These are phyloP conservation scores for Aporophyla lueneburgensis DNA, from an alignment of 2,888 invertebrate species.

Conservation along the genomic window DNA sequence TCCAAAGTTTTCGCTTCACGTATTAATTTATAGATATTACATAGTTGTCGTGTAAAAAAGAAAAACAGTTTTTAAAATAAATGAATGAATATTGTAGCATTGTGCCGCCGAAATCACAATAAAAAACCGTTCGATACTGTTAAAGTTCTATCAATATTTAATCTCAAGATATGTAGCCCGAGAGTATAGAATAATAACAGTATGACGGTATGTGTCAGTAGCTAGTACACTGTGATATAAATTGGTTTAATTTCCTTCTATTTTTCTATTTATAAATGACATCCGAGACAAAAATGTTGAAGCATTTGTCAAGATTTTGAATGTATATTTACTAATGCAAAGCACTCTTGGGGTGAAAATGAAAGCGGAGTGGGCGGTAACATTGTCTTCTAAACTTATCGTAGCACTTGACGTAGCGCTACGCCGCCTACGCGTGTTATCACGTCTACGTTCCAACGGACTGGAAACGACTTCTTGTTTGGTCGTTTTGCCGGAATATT, in stretches of 20 bases:
- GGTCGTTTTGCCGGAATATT: neutral
- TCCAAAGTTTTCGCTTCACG: too few species aligned
- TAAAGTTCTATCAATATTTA: neutral
- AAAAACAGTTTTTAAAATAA: neutral
- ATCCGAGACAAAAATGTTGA: neutral
- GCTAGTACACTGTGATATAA: too few species aligned
- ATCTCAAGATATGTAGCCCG: neutral
- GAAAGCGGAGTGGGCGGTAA: neutral
- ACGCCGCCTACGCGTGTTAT: conserved; percentile 28
- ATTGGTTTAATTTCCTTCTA: neutral
- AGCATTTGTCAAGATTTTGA: neutral
- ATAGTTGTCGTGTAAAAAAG: too few species aligned
- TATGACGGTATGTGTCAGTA: too few species aligned
- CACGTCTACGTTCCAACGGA: neutral
- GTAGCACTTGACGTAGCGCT: conserved; percentile 44
- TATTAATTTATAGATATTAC: too few species aligned
- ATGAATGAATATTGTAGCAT: neutral
- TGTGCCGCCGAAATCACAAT: neutral
- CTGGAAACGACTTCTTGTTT: neutral
- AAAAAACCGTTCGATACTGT: neutral
- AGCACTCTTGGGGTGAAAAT: neutral
- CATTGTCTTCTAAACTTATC: neutral
- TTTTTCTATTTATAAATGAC: neutral
- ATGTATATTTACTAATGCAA: neutral
- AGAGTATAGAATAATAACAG: neutral